Conservation (phyloP, 1,140 invertebrate species). For the Leptopilina clavipes region DNA sequence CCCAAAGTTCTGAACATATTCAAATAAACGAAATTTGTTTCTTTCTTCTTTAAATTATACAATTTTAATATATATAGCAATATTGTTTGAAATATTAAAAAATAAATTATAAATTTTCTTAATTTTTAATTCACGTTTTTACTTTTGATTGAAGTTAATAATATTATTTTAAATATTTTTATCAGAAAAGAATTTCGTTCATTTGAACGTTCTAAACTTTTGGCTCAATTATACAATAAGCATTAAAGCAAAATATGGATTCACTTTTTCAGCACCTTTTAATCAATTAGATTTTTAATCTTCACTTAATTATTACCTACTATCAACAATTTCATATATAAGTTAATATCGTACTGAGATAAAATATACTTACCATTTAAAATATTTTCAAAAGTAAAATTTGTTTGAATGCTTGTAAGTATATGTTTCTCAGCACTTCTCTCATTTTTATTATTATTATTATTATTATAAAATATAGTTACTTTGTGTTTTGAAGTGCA, state of each 20-base stretch:
- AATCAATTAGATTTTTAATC: not conserved
- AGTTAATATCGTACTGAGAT: constrained; percentile 15
- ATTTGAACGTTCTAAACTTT: too few relatives aligned
- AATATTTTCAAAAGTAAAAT: not conserved
- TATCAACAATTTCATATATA: constrained; percentile 1
- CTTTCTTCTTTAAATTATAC: too few relatives aligned
- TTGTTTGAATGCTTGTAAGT: not conserved
- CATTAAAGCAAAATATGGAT: not conserved
- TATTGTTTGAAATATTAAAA: too few relatives aligned
- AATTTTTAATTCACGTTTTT: too few relatives aligned
- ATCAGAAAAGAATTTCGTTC: too few relatives aligned
- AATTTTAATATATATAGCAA: too few relatives aligned
- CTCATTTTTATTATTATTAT: constrained; percentile 6
- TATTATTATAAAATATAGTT: constrained; percentile 23
- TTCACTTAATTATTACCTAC: not conserved
- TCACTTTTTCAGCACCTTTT: not conserved
- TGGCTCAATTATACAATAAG: too few relatives aligned
- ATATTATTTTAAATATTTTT: too few relatives aligned
- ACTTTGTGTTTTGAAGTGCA: constrained; percentile 70
- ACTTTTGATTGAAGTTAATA: too few relatives aligned
- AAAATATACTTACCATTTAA: constrained; percentile 16
- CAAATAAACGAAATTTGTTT: too few relatives aligned
- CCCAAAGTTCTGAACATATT: too few relatives aligned
- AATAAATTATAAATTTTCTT: too few relatives aligned
- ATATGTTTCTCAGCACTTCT: constrained; percentile 11